Evolutionary conservation across 2,888 invertebrate genomes (phyloP).

Genomic region (Clepsis dumicolana): DNA sequence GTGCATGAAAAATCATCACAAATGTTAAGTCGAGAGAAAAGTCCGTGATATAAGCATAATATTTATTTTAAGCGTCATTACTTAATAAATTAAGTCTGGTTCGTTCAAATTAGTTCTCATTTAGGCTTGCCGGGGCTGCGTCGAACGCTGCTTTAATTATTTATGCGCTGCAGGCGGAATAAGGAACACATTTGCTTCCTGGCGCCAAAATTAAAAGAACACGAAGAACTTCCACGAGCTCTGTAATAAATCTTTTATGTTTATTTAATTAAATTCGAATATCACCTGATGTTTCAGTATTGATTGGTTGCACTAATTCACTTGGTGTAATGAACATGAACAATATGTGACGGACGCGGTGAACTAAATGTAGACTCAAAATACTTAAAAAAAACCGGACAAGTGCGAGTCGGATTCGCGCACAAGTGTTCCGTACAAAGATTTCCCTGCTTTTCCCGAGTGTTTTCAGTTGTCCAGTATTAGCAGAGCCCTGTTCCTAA

Average conservation of each 20-base stretch:
- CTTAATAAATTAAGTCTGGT: slow-evolving; percentile 56
- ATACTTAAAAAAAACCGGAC: neutral
- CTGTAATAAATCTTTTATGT: slow-evolving; percentile 13
- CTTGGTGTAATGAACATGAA: neutral
- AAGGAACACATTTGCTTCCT: slow-evolving; percentile 67
- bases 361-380: no score
- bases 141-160: slow-evolving; percentile 78
- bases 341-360: neutral
- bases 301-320: neutral
- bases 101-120: slow-evolving; percentile 71
- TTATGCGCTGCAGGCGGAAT: slow-evolving; percentile 77
- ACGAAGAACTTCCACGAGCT: slow-evolving; percentile 30
- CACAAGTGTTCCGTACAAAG: no score
- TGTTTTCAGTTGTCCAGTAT: no score
- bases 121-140: slow-evolving; percentile 62
- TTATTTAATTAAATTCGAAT: neutral
- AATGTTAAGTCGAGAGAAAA: neutral
- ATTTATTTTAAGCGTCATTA: slow-evolving; percentile 40
- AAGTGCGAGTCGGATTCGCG: no score
- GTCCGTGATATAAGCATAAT: neutral
- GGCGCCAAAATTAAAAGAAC: slow-evolving; percentile 68
- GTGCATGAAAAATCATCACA: no score
- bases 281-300: neutral
- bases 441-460: no score
- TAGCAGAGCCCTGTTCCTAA: no score